These are phyloP conservation scores for Drosophila gaucha DNA, from an alignment of 2,888 invertebrate species.

Conservation along the genomic window DNA sequence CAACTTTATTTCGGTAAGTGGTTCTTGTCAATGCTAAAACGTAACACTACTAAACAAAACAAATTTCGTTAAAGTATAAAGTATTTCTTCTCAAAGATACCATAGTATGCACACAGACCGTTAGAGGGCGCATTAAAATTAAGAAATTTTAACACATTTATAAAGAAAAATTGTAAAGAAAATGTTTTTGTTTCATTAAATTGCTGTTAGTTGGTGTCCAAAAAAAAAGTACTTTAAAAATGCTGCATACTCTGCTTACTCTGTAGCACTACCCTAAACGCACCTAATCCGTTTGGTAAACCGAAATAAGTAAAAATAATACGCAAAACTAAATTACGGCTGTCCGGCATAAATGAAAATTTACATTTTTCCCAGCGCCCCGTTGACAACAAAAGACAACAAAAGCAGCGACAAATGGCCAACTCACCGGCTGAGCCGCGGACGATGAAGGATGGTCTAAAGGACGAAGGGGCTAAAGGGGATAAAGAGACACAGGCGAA, in stretches of 20 bases:
- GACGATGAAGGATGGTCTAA: neutral
- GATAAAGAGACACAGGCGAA: neutral
- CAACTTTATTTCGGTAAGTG: too few species aligned
- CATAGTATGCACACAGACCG: neutral
- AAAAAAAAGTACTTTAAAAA: neutral
- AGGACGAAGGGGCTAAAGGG: neutral
- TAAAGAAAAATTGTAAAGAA: neutral
- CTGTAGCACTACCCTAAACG: slow-evolving; percentile 2
- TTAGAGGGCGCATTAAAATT: neutral
- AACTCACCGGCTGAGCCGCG: slow-evolving; percentile 24
- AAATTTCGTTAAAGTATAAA: neutral
- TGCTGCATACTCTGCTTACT: neutral
- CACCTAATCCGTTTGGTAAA: slow-evolving; percentile 41
- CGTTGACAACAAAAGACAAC: slow-evolving; percentile 32
- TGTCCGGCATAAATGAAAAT: slow-evolving; percentile 46
- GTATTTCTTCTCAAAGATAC: slow-evolving; percentile 14
- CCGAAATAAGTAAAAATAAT: slow-evolving; percentile 46
- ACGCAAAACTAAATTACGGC: slow-evolving; percentile 37
- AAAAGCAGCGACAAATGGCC: slow-evolving; percentile 42
- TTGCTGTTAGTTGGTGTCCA: neutral
- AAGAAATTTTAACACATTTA: neutral
- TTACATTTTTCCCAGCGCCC: slow-evolving; percentile 40
- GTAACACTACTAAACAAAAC: neutral
- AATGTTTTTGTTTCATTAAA: neutral
- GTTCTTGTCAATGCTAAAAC: neutral